Percentiles rank a stretch among this genome's conserved stretches.
Conservation (phyloP, 1,140 invertebrate species). For the Planococcus citri region DNA sequence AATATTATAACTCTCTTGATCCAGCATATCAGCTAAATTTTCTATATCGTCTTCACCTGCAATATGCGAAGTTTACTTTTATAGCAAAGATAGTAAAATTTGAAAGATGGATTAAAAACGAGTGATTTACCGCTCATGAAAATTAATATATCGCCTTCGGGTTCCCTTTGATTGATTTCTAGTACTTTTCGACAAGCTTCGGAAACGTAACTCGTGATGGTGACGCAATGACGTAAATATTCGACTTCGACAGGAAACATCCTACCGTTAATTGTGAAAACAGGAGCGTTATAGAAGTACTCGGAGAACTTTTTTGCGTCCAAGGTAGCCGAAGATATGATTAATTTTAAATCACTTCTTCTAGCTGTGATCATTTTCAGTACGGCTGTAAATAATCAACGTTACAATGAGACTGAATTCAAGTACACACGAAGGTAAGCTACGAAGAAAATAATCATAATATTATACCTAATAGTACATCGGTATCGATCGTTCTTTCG, state of each 20-base stretch:
- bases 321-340: constrained; percentile 11
- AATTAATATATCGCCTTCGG: constrained; percentile 1
- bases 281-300: background rate
- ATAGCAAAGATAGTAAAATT: background rate
- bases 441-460: constrained; percentile 49
- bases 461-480: constrained; percentile 78
- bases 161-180: background rate
- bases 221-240: background rate
- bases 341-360: constrained; percentile 15
- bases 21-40: background rate
- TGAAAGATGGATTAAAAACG: no score
- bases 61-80: background rate
- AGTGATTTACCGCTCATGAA: constrained; percentile 17
- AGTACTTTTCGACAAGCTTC: background rate
- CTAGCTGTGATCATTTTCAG: background rate
- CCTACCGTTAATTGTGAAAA: background rate
- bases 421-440: background rate
- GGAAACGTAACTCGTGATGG: background rate
- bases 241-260: background rate
- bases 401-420: background rate
- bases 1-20: no score
- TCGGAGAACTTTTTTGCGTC: background rate
- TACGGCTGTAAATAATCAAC: background rate
- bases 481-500: constrained; percentile 89
- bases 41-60: constrained; percentile 10